Percentiles rank a stretch among this genome's conserved stretches.
Conservation (phyloP, 2,888 invertebrate genomes). For the Copidosoma aretas region DNA sequence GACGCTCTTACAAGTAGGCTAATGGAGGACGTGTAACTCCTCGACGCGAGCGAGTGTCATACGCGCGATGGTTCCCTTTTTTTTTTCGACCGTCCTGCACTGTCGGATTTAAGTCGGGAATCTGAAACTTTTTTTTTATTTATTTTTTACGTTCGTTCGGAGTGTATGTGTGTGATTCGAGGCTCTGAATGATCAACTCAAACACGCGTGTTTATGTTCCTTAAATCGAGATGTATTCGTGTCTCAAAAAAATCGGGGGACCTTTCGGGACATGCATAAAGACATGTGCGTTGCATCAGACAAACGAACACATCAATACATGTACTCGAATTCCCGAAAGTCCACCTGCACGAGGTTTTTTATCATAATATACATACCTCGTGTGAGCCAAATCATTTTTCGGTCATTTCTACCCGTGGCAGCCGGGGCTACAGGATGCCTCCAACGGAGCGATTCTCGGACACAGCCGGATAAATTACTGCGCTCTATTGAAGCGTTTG, state of each 20-base stretch:
- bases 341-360: constrained; percentile 20
- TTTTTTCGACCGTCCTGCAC: neutral
- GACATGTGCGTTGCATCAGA: neutral
- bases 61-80: neutral
- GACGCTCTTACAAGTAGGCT: constrained; percentile 35
- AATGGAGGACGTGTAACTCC: constrained; percentile 31
- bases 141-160: no score
- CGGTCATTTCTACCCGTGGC: constrained; percentile 18
- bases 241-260: neutral
- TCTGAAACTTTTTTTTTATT: no score
- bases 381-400: constrained; percentile 24
- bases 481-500: no score
- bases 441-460: no score
- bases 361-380: neutral
- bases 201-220: no score
- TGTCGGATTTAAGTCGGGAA: no score
- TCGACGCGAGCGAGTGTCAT: neutral
- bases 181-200: no score
- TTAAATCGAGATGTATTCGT: no score
- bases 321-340: constrained; percentile 32
- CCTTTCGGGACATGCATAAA: neutral
- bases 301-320: neutral
- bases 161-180: neutral
- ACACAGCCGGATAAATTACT: no score
- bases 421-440: no score